phyloP scores from a whole-genome alignment of 1,140 invertebrate species.

The Globodera ellingtonae region DNA sequence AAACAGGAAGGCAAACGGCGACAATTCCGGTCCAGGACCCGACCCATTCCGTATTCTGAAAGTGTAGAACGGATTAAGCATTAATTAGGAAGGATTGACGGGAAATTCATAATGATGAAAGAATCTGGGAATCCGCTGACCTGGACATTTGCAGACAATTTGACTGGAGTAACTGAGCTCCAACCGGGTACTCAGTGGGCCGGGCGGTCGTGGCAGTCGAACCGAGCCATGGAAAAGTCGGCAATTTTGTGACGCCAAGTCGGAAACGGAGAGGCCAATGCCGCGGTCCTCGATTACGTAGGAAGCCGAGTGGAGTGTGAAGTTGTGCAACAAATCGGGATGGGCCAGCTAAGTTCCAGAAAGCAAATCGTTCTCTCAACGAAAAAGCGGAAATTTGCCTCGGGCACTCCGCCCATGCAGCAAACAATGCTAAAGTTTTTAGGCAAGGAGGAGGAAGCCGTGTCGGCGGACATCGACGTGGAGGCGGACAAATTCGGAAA shows the following conservation, averaged over 20 bases:
- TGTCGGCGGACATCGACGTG: background rate
- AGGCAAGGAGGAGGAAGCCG: background rate
- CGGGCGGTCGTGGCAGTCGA: constrained; percentile 34
- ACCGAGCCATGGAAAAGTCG: constrained; percentile 29
- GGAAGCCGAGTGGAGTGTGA: constrained; percentile 10
- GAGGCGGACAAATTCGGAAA: background rate
- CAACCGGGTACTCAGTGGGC: constrained; percentile 23
- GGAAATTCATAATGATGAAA: too few species aligned
- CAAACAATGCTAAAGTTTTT: constrained; percentile 23
- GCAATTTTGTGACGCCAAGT: constrained; percentile 5
- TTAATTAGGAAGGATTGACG: background rate
- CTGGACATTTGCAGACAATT: constrained; percentile 54
- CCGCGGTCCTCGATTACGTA: constrained; percentile 5
- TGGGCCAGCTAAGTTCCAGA: background rate
- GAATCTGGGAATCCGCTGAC: constrained; percentile 24
- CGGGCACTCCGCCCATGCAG: constrained; percentile 24
- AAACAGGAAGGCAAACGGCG: constrained; percentile 55
- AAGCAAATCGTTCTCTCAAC: background rate
- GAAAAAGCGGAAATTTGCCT: background rate
- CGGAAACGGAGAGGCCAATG: background rate
- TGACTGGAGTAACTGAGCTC: constrained; percentile 36
- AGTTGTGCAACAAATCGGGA: constrained; percentile 19
- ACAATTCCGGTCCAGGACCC: constrained; percentile 55
- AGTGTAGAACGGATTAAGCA: constrained; percentile 25
- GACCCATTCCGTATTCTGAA: constrained; percentile 39